Evolutionary conservation across 2,888 invertebrate species (phyloP), one percentile per base, ranked within the genome.

Genomic region (Ceraclea dissimilis): DNA sequence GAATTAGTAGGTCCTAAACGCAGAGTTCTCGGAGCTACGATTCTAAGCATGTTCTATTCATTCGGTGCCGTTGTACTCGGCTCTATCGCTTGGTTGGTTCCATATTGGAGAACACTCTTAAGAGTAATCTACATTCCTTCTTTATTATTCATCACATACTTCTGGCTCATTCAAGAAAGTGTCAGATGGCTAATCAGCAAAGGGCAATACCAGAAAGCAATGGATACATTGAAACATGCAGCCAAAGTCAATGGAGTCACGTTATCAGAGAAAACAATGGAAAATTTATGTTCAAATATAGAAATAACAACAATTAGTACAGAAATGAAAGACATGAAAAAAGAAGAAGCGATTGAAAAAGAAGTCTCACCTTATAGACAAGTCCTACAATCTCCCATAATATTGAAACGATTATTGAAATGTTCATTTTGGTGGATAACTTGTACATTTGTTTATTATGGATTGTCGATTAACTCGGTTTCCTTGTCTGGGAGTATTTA

Each of bases 351-450:
- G 33, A 62, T 55, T 10, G 58, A 51, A 47, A 59, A 59, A 49
- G 53, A 57, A 26, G 46, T 49, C 17, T 53, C 61, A 49, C 65
- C 69, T 2, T 61, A 71, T 11, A 58, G 68, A 48, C 73, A 79
- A 66, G 73, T 82, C 20, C 53, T 82, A 2, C 72, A 69, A 54
- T 82, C 82, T 0, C 73, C 69, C 46, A 74, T 74, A 18, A 66
- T 86, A 13, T 67, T 82, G 59, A 65, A 74, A 0, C 73, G 85
- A 33, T 66, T 81, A 47, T 63, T 78, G 1, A 82, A 83, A 51
- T 87, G 88, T 62, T 84, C 85, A n/a, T 80, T 88, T 63, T 88
- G 88, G 74, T 90, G 89, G 89, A 81, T 88, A 16, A 84, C 88
- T 0, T 84, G 86, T 64, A 85, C 87, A 0, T 83, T 90, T 61